Base-by-base conservation (phyloP, 53 echinoderm and acorn worm species). In the Echinarachnius parma region DNA sequence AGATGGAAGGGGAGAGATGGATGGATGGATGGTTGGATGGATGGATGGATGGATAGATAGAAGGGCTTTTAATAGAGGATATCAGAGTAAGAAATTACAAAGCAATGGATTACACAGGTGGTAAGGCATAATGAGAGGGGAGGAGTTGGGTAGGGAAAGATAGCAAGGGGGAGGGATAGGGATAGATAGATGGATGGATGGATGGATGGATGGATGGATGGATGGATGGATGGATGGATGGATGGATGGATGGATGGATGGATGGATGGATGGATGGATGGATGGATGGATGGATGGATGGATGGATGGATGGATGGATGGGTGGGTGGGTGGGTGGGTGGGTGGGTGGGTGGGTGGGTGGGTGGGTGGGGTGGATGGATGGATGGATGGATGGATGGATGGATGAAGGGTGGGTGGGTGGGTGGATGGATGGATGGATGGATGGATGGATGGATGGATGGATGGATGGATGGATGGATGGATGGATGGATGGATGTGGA, bases 61-160 rank as follows among this genome's bases (percentile, higher is more conserved):
- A n/a, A n/a, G n/a, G n/a, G n/a, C n/a, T n/a, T n/a, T n/a, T n/a
- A n/a, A n/a, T n/a, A n/a, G n/a, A n/a, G n/a, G n/a, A n/a, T n/a
- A n/a, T n/a, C n/a, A n/a, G n/a, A n/a, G n/a, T n/a, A n/a, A n/a
- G n/a, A n/a, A n/a, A n/a, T n/a, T n/a, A 2, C 16, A 18, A 49
- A 25, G 21, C 9, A 48, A n/a, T 19, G 69, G 16, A 28, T 26
- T 11, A 48, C 50, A 69, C 50, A 52, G 69, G 52, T 3, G 52
- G 69, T 26, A 35, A 52, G 69, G 34, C 25, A 52, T 49, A 52
- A 52, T 31, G 52, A 49, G 52, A 52, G 69, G 34, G 69, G 26
- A 35, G 34, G 52, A 49, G 69, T 53, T 1, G 34, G 69, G 52
- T 31, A 69, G 69, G 34, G 69, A 28, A 27, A 69, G 49, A 48